These are phyloP conservation scores for Rhinoptilus africanus DNA, from an alignment of 2,113 vertebrate species.

Conservation along the genomic window DNA sequence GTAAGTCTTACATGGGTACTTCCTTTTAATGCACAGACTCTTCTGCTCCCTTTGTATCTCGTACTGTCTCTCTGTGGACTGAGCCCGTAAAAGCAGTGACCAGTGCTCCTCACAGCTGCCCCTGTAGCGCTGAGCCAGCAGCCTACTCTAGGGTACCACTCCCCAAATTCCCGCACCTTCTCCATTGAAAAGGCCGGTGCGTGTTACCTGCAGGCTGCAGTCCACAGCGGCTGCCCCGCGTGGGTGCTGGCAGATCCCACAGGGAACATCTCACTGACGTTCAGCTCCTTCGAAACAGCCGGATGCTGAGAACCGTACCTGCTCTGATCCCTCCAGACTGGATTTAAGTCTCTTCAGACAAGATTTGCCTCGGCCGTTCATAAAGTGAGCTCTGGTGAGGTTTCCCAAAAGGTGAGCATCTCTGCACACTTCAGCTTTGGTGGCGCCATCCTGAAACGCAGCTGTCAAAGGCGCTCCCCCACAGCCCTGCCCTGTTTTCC, in stretches of 20 bases:
- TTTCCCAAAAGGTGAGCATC: background rate
- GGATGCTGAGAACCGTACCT: background rate
- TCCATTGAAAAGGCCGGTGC: background rate
- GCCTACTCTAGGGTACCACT: background rate
- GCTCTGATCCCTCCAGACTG: background rate
- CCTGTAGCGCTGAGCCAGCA: background rate
- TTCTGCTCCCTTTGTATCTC: background rate
- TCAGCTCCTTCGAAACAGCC: background rate
- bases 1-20: background rate
- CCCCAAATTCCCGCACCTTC: rapidly evolving
- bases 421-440: background rate
- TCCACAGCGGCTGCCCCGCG: background rate
- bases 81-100: background rate
- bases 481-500: background rate
- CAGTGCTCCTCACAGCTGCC: background rate
- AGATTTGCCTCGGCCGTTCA: background rate
- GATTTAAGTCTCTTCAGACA: background rate
- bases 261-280: rapidly evolving
- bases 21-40: background rate
- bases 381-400: background rate
- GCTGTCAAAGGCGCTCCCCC: background rate
- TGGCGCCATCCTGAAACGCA: background rate
- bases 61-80: background rate
- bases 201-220: too few relatives aligned
- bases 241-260: rapidly evolving